A percentile compares a stretch with the other conserved stretches of the same genome.
These are phyloP conservation scores for Helobdella robusta DNA, from an alignment of 2,888 invertebrate genomes.

Conservation along the genomic window DNA sequence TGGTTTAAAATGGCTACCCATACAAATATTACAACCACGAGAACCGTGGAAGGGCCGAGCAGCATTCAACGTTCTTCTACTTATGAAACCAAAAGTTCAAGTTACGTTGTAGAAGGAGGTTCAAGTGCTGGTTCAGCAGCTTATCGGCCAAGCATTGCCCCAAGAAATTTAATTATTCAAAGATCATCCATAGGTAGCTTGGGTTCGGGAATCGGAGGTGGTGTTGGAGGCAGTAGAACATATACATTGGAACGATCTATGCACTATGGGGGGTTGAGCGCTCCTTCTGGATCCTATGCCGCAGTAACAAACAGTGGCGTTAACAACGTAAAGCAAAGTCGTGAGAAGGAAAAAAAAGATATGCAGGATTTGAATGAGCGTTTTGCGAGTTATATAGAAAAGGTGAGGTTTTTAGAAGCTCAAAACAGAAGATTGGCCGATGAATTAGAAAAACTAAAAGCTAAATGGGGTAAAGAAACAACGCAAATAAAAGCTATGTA, in stretches of 20 bases:
- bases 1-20: too few species aligned
- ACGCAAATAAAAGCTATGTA: constrained; percentile 49
- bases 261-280: constrained; percentile 6
- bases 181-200: constrained; percentile 25
- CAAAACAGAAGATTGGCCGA: constrained; percentile 49
- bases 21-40: constrained; percentile 24
- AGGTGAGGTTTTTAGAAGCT: constrained; percentile 49
- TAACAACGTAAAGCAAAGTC: constrained; percentile 46
- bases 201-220: constrained; percentile 17
- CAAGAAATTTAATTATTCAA: constrained; percentile 29
- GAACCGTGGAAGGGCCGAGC: constrained; percentile 25
- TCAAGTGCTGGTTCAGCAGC: constrained; percentile 7
- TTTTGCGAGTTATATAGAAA: constrained; percentile 54
- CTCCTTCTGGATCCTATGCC: constrained; percentile 38
- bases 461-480: constrained; percentile 35
- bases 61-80: too few species aligned
- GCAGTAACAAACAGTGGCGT: constrained; percentile 44
- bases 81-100: constrained; percentile 25
- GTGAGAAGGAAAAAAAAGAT: constrained; percentile 53
- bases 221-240: constrained; percentile 43
- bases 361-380: constrained; percentile 54
- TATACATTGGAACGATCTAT: constrained; percentile 40
- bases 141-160: constrained; percentile 28
- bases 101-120: constrained; percentile 24
- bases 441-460: constrained; percentile 45